Conservation (phyloP, 2,113 vertebrate genomes). For the Python bivittatus region DNA sequence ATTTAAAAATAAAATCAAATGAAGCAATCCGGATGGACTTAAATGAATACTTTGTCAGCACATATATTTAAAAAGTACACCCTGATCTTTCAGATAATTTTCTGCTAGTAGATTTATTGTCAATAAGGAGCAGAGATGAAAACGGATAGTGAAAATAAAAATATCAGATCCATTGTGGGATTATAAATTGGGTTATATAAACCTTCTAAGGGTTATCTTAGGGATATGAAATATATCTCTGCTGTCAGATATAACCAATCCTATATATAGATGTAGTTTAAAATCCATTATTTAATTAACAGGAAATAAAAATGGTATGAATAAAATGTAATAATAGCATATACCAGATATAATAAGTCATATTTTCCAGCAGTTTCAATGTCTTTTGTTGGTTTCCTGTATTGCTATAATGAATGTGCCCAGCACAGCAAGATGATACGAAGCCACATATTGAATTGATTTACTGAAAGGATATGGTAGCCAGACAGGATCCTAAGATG, state of each 20-base stretch:
- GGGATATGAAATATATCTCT: slow-evolving; percentile 38
- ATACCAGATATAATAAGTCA: slow-evolving; percentile 3
- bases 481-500: slow-evolving; percentile 67
- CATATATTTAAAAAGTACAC: background rate
- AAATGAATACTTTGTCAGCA: slow-evolving; percentile 30
- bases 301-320: slow-evolving; percentile 12
- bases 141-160: slow-evolving; percentile 45
- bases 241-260: slow-evolving; percentile 15
- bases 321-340: slow-evolving; percentile 17
- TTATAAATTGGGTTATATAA: slow-evolving; percentile 25
- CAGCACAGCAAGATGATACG: slow-evolving; percentile 23
- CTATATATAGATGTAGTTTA: slow-evolving; percentile 3
- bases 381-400: slow-evolving; percentile 46
- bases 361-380: slow-evolving; percentile 27
- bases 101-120: slow-evolving; percentile 19
- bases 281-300: slow-evolving; percentile 50
- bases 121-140: slow-evolving; percentile 37
- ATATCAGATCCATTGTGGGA: slow-evolving; percentile 3
- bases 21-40: slow-evolving; percentile 11
- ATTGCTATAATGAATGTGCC: slow-evolving; percentile 33
- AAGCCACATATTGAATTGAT: slow-evolving; percentile 66
- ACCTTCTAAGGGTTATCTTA: slow-evolving; percentile 36
- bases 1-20: slow-evolving; percentile 3
- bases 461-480: slow-evolving; percentile 62
- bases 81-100: slow-evolving; percentile 26